A percentile compares a stretch with the other conserved stretches of the same genome.
phyloP scores from a whole-genome alignment of 2,888 invertebrate genomes.

The Caenorhabditis imperialis region DNA sequence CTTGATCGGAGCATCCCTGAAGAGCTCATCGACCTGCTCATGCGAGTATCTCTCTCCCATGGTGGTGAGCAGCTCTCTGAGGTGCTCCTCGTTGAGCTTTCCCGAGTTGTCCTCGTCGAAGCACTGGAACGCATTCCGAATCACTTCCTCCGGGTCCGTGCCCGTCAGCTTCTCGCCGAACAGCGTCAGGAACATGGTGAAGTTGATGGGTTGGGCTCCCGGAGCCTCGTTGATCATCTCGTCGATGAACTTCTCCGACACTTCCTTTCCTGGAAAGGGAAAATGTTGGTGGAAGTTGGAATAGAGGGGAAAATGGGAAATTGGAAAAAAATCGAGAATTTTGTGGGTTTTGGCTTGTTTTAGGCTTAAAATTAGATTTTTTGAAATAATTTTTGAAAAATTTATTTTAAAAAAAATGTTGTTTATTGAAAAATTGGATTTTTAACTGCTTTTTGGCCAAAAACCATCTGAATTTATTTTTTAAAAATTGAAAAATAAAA shows the following conservation, averaged over 20 bases:
- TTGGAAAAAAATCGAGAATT: background rate
- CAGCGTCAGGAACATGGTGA: slow-evolving; percentile 98
- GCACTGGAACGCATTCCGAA: slow-evolving; percentile 98
- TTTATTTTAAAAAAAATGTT: no score
- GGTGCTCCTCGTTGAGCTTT: slow-evolving; percentile 86
- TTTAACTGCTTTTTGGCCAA: no score
- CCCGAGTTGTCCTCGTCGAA: slow-evolving; percentile 95
- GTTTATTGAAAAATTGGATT: no score
- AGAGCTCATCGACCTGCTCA: slow-evolving; percentile 91
- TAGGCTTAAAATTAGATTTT: no score
- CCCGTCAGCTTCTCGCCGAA: slow-evolving; percentile 97
- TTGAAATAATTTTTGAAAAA: no score
- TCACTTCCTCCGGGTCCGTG: slow-evolving; percentile 89
- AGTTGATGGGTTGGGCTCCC: slow-evolving; percentile 87
- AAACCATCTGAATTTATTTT: no score
- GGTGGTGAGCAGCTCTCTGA: slow-evolving; percentile 93
- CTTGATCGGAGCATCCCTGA: slow-evolving; percentile 97
- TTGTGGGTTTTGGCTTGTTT: no score
- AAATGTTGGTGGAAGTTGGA: no score
- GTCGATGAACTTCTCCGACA: slow-evolving; percentile 94
- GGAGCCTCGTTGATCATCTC: slow-evolving; percentile 99
- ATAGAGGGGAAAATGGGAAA: no score
- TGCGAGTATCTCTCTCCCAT: slow-evolving; percentile 84
- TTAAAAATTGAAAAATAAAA: no score
- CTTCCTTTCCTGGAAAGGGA: slow-evolving; percentile 87